Conservation (phyloP, 2,113 vertebrate genomes). For the Aphelocoma coerulescens region DNA sequence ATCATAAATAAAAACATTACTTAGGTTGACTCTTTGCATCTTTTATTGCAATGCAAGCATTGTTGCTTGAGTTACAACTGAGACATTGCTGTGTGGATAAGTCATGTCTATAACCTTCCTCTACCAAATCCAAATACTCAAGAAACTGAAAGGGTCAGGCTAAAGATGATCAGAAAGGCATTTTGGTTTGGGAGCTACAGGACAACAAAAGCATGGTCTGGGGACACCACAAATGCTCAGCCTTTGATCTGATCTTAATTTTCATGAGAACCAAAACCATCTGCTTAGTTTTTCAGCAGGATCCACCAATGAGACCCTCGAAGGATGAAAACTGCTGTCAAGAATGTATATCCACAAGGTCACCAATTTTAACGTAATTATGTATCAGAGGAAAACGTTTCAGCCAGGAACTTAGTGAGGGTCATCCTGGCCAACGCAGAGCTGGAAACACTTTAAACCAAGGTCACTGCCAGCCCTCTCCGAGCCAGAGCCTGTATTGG, state of each 20-base stretch:
- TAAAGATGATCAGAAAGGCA: background rate
- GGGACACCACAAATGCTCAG: background rate
- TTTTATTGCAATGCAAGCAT: background rate
- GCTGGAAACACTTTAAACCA: background rate
- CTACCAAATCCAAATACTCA: background rate
- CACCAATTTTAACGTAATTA: background rate
- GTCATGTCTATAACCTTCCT: background rate
- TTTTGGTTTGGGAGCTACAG: background rate
- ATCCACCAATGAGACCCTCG: background rate
- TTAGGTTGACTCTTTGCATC: background rate
- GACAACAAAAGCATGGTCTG: background rate
- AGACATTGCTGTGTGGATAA: background rate
- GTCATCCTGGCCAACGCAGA: background rate
- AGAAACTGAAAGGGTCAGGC: background rate
- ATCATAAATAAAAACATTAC: background rate
- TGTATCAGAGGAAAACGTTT: background rate
- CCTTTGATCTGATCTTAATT: background rate
- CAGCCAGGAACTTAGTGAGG: background rate
- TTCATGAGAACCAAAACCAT: background rate
- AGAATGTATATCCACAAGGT: fast-evolving
- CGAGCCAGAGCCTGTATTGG: fast-evolving
- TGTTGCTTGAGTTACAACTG: background rate
- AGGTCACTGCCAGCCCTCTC: background rate
- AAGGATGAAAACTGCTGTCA: background rate
- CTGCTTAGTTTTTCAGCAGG: background rate